Evolutionary conservation across 2,113 vertebrate genomes (phyloP).

Genomic region (Crotalus viridis): DNA sequence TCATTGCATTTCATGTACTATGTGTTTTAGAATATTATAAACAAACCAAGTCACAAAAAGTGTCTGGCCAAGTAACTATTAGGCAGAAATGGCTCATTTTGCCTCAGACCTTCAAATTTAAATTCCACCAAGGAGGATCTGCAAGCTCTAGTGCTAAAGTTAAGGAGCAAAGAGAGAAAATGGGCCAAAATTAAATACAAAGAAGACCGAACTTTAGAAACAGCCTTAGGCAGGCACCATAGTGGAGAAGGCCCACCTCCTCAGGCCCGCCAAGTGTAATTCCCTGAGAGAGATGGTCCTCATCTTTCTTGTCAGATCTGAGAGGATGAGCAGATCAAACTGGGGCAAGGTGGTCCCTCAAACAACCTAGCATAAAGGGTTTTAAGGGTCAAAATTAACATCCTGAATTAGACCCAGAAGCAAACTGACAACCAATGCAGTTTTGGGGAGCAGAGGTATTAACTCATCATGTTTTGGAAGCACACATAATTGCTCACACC

Average conservation of each 20-base stretch:
- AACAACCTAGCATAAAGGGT: background rate
- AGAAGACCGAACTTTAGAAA: background rate
- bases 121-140: background rate
- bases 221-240: background rate
- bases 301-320: background rate
- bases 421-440: background rate
- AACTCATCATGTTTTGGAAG: background rate
- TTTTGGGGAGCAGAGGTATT: background rate
- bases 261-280: background rate
- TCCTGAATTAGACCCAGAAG: background rate
- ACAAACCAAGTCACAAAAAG: background rate
- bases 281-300: background rate
- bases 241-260: background rate
- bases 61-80: background rate
- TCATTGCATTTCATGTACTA: background rate
- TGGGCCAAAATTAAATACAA: background rate
- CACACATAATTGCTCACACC: background rate
- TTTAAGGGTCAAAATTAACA: background rate
- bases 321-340: background rate
- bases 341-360: background rate
- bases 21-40: background rate
- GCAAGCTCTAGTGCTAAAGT: background rate
- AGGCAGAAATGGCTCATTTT: background rate
- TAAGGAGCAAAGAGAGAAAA: background rate
- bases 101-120: background rate